These are phyloP conservation scores for Medauroidea extradentata DNA, from an alignment of 1,140 invertebrate species.

Conservation along the genomic window DNA sequence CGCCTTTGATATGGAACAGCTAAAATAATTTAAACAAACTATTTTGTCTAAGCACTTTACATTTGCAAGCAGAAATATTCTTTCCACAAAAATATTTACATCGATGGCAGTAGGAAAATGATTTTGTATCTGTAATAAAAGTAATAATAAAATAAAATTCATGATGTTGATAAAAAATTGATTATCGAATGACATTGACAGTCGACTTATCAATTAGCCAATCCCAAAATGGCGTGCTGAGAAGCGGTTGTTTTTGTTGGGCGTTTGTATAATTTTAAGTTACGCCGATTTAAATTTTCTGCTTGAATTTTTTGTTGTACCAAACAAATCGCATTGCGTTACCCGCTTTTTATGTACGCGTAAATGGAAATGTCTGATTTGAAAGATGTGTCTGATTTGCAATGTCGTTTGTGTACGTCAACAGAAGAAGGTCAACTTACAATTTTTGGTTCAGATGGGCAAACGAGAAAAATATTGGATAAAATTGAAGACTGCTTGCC, in stretches of 20 bases:
- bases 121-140: too few relatives aligned
- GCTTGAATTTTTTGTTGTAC: conserved; percentile 1
- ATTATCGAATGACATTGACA: too few relatives aligned
- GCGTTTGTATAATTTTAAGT: conserved; percentile 6
- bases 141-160: too few relatives aligned
- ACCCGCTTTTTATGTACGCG: conserved; percentile 1
- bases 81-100: too few relatives aligned
- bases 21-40: too few relatives aligned
- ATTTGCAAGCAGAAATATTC: too few relatives aligned
- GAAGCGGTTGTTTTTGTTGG: conserved; percentile 12
- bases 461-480: not conserved
- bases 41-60: too few relatives aligned
- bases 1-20: too few relatives aligned
- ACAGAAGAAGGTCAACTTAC: conserved; percentile 12
- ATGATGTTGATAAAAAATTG: too few relatives aligned
- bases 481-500: conserved; percentile 15
- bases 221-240: conserved; percentile 5
- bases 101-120: too few relatives aligned
- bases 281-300: conserved; percentile 13
- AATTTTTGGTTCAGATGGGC: conserved; percentile 12
- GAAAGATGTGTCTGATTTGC: conserved; percentile 4
- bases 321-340: not conserved
- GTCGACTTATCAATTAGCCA: not conserved
- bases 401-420: conserved; percentile 17
- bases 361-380: conserved; percentile 12